A percentile compares a stretch with the other conserved stretches of the same genome.
Evolutionary conservation across 2,113 vertebrate species (phyloP).

Genomic region (Apodemus speciosus): DNA sequence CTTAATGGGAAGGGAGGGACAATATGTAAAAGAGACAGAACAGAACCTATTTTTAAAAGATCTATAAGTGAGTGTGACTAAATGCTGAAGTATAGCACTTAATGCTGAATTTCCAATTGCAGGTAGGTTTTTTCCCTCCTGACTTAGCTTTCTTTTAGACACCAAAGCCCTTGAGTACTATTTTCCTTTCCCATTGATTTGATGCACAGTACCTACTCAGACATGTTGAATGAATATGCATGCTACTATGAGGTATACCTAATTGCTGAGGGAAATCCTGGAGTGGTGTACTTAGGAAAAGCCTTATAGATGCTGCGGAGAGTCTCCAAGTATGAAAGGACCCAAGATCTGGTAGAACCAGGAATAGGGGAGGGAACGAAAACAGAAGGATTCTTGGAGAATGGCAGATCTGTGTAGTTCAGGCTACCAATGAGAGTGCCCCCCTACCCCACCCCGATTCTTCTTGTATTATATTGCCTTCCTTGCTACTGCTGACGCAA

Average conservation of each 20-base stretch:
- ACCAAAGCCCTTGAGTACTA: background rate
- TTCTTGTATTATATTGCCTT: background rate
- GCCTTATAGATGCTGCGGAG: background rate
- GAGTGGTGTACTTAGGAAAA: background rate
- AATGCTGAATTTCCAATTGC: slow-evolving; percentile 11
- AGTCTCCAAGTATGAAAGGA: background rate
- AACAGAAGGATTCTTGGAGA: background rate
- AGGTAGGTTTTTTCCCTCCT: background rate
- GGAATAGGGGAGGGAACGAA: background rate
- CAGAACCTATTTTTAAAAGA: background rate
- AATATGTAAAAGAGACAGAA: slow-evolving; percentile 4
- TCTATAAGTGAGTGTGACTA: background rate
- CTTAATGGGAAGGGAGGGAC: slow-evolving; percentile 17
- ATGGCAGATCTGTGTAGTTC: background rate
- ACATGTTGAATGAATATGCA: background rate
- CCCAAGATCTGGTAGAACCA: background rate
- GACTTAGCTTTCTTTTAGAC: background rate
- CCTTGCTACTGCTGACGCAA: background rate
- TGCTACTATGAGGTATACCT: background rate
- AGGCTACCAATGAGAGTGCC: too few relatives aligned
- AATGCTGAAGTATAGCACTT: slow-evolving; percentile 38
- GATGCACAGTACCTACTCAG: background rate
- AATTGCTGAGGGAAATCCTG: background rate
- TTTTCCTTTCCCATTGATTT: slow-evolving; percentile 40
- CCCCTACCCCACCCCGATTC: too few relatives aligned